Conservation (phyloP, 2,888 invertebrate genomes). For the Camptogramma bilineatum region DNA sequence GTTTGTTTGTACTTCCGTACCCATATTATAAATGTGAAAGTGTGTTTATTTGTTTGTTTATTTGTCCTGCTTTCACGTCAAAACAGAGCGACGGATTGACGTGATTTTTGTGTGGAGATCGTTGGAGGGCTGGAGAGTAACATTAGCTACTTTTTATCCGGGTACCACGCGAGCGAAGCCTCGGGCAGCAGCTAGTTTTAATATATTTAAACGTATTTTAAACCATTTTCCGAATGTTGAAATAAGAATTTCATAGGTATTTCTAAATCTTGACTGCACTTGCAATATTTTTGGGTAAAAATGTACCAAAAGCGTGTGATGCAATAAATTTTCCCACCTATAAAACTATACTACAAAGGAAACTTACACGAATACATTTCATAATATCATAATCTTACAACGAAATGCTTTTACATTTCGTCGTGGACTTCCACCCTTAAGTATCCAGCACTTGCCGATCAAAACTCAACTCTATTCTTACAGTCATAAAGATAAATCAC, state of each 20-base stretch:
- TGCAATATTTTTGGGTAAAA: background rate
- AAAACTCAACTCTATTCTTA: conserved; percentile 50
- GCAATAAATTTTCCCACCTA: conserved; percentile 56
- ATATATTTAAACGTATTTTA: no score
- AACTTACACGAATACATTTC: conserved; percentile 66
- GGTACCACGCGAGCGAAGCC: no score
- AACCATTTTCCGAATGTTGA: no score
- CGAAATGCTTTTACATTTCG: conserved; percentile 82
- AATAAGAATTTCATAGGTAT: background rate
- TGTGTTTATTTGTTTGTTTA: no score
- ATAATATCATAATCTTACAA: conserved; percentile 83
- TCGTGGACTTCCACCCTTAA: conserved; percentile 67
- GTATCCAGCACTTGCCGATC: conserved; percentile 44
- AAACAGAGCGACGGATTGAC: no score
- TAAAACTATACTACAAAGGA: conserved; percentile 61
- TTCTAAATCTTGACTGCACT: background rate
- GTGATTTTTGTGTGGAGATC: no score
- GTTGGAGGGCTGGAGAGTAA: no score
- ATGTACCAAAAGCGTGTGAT: conserved; percentile 19
- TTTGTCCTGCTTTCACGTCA: no score
- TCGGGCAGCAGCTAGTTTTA: no score
- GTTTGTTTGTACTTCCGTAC: no score
- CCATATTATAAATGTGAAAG: no score
- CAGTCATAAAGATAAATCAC: background rate
- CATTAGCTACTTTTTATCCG: no score